Percentiles rank a stretch among this genome's conserved stretches.
These are phyloP conservation scores for Montifringilla adamsi DNA, from an alignment of 2,113 vertebrate genomes.

Conservation along the genomic window DNA sequence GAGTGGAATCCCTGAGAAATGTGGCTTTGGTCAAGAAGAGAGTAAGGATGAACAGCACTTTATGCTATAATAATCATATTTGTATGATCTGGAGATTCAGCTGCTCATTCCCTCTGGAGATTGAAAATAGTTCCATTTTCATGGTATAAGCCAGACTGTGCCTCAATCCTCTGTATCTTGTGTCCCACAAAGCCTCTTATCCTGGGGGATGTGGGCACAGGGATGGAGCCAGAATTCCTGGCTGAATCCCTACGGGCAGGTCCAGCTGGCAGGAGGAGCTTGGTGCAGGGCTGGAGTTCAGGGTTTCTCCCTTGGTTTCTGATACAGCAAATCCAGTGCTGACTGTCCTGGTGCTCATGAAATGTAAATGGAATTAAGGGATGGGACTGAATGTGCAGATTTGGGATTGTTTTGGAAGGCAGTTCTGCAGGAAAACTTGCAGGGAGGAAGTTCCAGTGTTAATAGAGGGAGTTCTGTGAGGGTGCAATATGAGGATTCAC, in stretches of 20 bases:
- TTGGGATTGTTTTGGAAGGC: not conserved
- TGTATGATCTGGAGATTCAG: not conserved
- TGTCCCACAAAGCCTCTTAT: not conserved
- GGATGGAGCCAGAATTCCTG: not conserved
- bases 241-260: not conserved
- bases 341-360: not conserved
- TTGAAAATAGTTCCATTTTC: not conserved
- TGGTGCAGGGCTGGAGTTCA: accelerated
- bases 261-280: accelerated
- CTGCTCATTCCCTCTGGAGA: not conserved
- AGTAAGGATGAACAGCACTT: not conserved
- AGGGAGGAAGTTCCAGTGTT: not conserved
- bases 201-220: too few species aligned
- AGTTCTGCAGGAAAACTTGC: constrained; percentile 2
- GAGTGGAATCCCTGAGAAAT: not conserved
- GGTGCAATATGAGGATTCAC: not conserved
- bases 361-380: not conserved
- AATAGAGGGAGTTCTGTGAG: not conserved
- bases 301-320: not conserved
- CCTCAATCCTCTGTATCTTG: accelerated
- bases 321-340: not conserved
- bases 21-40: not conserved
- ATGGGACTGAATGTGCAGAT: not conserved
- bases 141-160: not conserved
- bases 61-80: not conserved